A percentile compares a stretch with the other conserved stretches of the same genome.
These are phyloP conservation scores for Melanaphis sacchari DNA, from an alignment of 1,140 invertebrate species.

Conservation along the genomic window DNA sequence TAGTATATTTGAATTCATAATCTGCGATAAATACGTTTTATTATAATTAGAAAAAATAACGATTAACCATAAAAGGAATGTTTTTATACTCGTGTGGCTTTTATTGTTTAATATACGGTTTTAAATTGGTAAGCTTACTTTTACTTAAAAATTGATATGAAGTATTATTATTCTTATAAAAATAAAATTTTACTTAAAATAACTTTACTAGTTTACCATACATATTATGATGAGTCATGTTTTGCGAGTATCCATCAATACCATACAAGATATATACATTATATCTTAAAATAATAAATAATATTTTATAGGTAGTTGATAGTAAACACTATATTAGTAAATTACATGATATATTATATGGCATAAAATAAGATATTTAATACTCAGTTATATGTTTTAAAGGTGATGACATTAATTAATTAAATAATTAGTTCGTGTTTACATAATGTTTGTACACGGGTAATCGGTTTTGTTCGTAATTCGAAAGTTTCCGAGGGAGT, in stretches of 20 bases:
- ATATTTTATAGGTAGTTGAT: background rate
- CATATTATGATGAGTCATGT: background rate
- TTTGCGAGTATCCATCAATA: no score
- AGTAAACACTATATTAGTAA: background rate
- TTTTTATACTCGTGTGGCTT: background rate
- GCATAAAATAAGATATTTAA: background rate
- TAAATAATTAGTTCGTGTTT: conserved; percentile 20
- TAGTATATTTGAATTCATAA: background rate
- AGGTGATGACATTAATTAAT: background rate
- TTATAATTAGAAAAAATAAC: background rate
- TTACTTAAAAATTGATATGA: background rate
- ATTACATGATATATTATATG: background rate
- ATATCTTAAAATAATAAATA: background rate
- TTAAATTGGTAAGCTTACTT: background rate
- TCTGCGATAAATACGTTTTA: background rate
- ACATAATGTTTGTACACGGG: background rate
- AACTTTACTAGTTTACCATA: background rate
- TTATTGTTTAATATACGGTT: background rate
- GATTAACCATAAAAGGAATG: background rate
- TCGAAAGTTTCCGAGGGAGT: background rate
- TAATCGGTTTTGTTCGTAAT: background rate
- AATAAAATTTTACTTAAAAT: background rate
- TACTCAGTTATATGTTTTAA: background rate
- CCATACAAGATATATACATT: no score
- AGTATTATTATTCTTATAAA: background rate